Evolutionary conservation across 2,113 vertebrate genomes (phyloP), one percentile per base, ranked within the genome.

Genomic region (Myxocyprinus asiaticus): DNA sequence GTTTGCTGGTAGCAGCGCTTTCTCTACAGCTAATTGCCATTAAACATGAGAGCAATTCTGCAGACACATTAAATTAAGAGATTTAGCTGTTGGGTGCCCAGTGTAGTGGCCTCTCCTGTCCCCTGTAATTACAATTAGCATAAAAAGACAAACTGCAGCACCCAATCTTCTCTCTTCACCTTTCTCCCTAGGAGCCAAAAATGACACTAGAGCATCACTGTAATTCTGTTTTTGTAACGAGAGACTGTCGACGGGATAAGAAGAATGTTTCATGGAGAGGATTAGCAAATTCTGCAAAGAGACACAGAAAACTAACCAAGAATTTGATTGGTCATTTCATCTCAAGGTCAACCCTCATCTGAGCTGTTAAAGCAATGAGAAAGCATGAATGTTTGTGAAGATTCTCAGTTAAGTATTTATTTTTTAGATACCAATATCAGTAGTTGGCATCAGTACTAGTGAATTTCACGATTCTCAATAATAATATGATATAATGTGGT

Each of bases 41-140:
- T 64, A 76, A 53, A 65, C 61, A 51, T 15, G 8, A 76, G 61
- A 76, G 73, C 12, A 53, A 43, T 64, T 63, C 48, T 65, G 63
- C 73, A 65, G 48, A 65, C 48, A 65, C 61, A 76, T 76, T 76
- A 76, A 64, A 61, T n/a, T 63, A 7, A 56, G 55, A 47, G 53
- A 59, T 73, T 61, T 15, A 59, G 55, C 43, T 17, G 70, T 15
- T 61, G 55, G 69, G 69, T 48, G 44, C 71, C 33, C 4, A 9
- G 71, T 74, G 43, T 4, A 74, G 71, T 33, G 58, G 56, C 58
- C 71, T 74, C 56, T 61, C 11, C 45, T n/a, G 58, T 74, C 15
- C 71, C 9, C 58, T 63, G 71, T 74, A 74, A 74, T 62, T 74
- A 74, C 43, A 45, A 63, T 74, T 74, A 63, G 71, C 71, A 74